phyloP scores from a whole-genome alignment of 2,113 vertebrate genomes.

The Columba livia region DNA sequence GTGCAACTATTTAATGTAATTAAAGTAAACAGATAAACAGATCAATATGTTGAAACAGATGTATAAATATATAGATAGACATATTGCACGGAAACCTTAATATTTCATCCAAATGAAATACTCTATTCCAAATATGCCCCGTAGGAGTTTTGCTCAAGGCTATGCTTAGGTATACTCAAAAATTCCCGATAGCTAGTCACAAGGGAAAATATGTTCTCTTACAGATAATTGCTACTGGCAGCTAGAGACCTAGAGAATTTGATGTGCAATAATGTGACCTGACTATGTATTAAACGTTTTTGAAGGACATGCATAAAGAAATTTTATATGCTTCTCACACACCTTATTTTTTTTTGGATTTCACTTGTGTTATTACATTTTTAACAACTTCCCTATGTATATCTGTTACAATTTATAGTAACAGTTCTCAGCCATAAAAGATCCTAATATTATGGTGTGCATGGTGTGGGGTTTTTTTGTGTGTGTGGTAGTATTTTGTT shows the following conservation, averaged over 20 bases:
- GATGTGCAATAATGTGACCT: constrained; percentile 90
- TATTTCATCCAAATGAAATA: constrained; percentile 81
- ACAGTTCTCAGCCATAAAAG: constrained; percentile 61
- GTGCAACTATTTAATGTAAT: constrained; percentile 70
- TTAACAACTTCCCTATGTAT: constrained; percentile 70
- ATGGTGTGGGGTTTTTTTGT: too few species aligned
- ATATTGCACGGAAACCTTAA: constrained; percentile 73
- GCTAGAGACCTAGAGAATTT: constrained; percentile 85
- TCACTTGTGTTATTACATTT: constrained; percentile 68
- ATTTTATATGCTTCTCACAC: constrained; percentile 78
- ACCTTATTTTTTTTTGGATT: constrained; percentile 49
- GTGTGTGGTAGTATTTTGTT: not conserved
- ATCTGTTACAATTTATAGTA: constrained; percentile 65
- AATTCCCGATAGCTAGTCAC: constrained; percentile 81
- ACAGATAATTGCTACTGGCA: constrained; percentile 94
- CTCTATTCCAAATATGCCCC: constrained; percentile 77
- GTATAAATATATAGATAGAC: constrained; percentile 75
- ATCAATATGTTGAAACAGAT: constrained; percentile 80
- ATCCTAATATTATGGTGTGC: not conserved
- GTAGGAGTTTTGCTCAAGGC: constrained; percentile 85
- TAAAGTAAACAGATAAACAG: constrained; percentile 78
- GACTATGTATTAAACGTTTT: constrained; percentile 89
- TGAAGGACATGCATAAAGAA: constrained; percentile 88
- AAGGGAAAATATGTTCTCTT: constrained; percentile 90
- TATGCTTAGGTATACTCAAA: constrained; percentile 84